These are phyloP conservation scores for Mercenaria mercenaria DNA, from an alignment of 1,140 invertebrate genomes.

Conservation along the genomic window DNA sequence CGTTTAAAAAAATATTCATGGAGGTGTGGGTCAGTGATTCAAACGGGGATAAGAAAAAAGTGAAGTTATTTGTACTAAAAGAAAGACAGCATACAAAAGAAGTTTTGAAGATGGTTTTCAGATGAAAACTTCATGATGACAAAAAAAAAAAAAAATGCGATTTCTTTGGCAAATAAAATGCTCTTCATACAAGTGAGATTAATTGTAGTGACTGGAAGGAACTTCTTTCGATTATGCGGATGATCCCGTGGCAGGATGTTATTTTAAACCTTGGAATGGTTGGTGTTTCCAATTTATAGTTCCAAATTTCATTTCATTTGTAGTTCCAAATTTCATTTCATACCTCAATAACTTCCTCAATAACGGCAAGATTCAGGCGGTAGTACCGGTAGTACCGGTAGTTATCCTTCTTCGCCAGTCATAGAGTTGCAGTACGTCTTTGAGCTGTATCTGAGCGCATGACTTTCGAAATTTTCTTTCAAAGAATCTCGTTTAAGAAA, in stretches of 20 bases:
- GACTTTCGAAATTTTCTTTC: conserved; percentile 43
- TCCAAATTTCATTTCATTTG: neutral
- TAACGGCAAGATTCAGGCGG: conserved; percentile 46
- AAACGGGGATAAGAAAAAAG: too few species aligned
- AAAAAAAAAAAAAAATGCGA: too few species aligned
- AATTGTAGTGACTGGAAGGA: neutral
- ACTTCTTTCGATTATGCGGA: neutral
- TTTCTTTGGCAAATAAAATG: too few species aligned
- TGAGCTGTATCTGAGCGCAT: conserved; percentile 35
- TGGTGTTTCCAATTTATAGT: neutral
- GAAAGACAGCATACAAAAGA: too few species aligned
- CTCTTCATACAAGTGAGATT: too few species aligned
- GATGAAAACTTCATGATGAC: too few species aligned
- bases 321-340: conserved; percentile 45
- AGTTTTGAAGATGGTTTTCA: too few species aligned
- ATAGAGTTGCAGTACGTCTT: conserved; percentile 39
- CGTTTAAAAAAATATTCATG: too few species aligned
- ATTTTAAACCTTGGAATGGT: neutral
- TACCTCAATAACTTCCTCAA: conserved; percentile 55
- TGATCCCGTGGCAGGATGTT: neutral
- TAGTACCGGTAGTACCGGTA: conserved; percentile 60
- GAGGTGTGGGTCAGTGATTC: too few species aligned
- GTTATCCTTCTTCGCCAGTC: conserved; percentile 16
- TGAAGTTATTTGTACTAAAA: too few species aligned
- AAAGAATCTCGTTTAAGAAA: neutral